Conservation (phyloP, 92 coral and sea anemone genomes). For the Epizoanthus scotinus region DNA sequence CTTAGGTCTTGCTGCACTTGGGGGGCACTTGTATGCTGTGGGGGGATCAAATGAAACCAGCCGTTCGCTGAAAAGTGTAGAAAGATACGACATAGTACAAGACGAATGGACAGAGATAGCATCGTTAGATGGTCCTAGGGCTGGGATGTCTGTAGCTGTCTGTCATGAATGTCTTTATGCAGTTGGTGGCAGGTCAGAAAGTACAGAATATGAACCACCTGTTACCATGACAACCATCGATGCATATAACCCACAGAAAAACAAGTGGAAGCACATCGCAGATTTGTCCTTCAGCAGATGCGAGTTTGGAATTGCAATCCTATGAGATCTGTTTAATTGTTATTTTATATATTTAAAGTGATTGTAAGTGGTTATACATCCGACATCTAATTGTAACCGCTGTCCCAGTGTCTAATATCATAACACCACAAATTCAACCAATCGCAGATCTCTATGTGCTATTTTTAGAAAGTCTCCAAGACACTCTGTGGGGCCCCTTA, state of each 20-base stretch:
- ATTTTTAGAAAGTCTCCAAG: no score
- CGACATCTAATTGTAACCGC: no score
- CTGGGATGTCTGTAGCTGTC: slow-evolving; percentile 68
- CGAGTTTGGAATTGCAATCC: slow-evolving; percentile 79
- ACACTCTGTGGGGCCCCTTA: no score
- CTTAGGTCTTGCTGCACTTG: slow-evolving; percentile 63
- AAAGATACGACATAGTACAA: slow-evolving; percentile 59
- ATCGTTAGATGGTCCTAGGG: slow-evolving; percentile 70
- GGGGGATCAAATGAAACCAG: slow-evolving; percentile 83
- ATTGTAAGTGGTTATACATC: no score
- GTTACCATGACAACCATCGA: slow-evolving; percentile 77
- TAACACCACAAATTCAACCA: no score
- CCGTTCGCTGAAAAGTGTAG: slow-evolving; percentile 73
- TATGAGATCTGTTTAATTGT: neutral
- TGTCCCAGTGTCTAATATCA: no score
- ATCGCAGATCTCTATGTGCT: no score
- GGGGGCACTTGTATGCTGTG: slow-evolving; percentile 74
- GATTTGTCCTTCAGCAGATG: slow-evolving; percentile 75
- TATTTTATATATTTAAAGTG: no score
- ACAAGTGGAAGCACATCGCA: slow-evolving; percentile 76
- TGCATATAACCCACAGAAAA: slow-evolving; percentile 68
- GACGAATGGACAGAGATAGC: slow-evolving; percentile 75
- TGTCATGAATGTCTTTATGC: slow-evolving; percentile 70
- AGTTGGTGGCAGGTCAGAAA: slow-evolving; percentile 80
- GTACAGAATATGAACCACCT: slow-evolving; percentile 78